Evolutionary conservation across 2,888 invertebrate genomes (phyloP), one percentile per base, ranked within the genome.

Genomic region (Eilema griseolum): DNA sequence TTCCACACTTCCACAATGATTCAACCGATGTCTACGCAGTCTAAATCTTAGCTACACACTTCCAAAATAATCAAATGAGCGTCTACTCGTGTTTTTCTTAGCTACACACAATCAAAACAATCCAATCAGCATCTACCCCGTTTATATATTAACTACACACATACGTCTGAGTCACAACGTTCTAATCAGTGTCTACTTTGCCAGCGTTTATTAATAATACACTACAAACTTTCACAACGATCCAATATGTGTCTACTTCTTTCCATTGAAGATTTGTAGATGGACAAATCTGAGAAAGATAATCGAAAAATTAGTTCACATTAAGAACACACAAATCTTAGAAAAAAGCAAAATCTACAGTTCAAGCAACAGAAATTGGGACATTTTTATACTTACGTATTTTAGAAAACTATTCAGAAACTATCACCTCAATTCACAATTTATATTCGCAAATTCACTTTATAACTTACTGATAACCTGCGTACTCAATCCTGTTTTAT

Each of bases 241-340:
- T 52, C 52, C 52, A 52, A 20, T 14, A 16, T 20, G 52, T 52
- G n/a, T 52, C 7, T 20, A 20, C 20, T 52, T 52, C n/a, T n/a
- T 1, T 52, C 52, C 52, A 52, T 23, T 5, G 26, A 11, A 7
- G 23, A 62, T 23, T 62, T n/a, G 33, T 67, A 64, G 52, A 64
- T 69, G 64, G 52, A 69, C 59, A 60, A 63, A 69, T 61, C 69
- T 33, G 60, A 61, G 65, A 61, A 65, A 60, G 24, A 65, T 65
- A n/a, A 46, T 7, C 20, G n/a, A 4, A 41, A 23, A 41, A 11
- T 20, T 33, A 37, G n/a, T 61, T 52, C 2, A 16, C n/a, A 41
- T 20, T 3, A 26, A 24, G 37, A 7, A 41, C 4, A 41, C 41
- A 63, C 46, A 63, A 26, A 63, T 63, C n/a, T 28, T 46, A 63